phyloP scores from a whole-genome alignment of 2,888 invertebrate genomes.

The Hedya salicella region DNA sequence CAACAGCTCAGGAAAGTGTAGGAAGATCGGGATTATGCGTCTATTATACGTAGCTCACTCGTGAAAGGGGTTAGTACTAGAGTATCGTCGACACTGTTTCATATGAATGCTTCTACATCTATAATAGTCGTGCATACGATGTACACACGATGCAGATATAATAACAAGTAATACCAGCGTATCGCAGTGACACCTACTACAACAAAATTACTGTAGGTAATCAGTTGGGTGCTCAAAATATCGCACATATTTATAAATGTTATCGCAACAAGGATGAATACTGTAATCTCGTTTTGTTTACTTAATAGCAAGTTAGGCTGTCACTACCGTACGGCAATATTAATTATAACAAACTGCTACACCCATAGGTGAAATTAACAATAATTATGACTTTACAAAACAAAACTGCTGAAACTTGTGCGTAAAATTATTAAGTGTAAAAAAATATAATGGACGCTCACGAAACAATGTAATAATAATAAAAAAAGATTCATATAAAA shows the following conservation, averaged over 20 bases:
- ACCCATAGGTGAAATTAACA: background rate
- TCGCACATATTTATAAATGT: too few species aligned
- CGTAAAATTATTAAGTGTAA: conserved; percentile 17
- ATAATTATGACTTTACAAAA: background rate
- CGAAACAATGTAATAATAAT: conserved; percentile 25
- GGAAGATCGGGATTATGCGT: conserved; percentile 59
- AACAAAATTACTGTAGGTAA: too few species aligned
- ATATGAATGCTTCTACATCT: conserved; percentile 26
- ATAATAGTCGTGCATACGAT: conserved; percentile 5
- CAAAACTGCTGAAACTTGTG: conserved; percentile 2
- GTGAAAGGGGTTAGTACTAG: conserved; percentile 51
- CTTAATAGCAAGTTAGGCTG: background rate
- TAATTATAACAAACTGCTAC: background rate
- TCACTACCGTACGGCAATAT: conserved; percentile 7
- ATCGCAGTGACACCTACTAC: conserved; percentile 4
- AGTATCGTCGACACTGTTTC: conserved; percentile 25
- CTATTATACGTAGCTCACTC: conserved; percentile 71
- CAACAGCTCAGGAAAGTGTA: conserved; percentile 46
- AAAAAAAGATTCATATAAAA: conserved; percentile 31
- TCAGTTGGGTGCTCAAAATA: too few species aligned
- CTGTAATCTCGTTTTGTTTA: background rate
- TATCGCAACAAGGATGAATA: too few species aligned
- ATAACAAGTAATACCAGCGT: background rate
- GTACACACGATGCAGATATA: conserved; percentile 7
- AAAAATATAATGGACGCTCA: conserved; percentile 22